phyloP scores from a whole-genome alignment of 2,888 invertebrate genomes.

The Mactromeris polynyma region DNA sequence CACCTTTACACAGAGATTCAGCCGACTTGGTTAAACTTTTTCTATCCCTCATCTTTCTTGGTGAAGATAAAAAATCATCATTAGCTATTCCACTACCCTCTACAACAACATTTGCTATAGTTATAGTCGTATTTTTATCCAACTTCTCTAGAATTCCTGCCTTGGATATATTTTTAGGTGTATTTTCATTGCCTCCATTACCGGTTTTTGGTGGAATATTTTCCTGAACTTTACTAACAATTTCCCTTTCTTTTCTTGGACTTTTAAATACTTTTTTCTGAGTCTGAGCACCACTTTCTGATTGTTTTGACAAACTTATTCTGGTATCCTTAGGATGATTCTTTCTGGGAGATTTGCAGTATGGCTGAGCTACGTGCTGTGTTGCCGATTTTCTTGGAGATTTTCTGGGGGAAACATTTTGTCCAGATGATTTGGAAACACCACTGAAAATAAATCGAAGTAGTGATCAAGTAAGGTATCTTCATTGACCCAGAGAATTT shows the following conservation, averaged over 20 bases:
- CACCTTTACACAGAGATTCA: neutral
- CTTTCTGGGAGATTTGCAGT: slow-evolving; percentile 18
- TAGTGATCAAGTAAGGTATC: neutral
- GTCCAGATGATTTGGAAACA: neutral
- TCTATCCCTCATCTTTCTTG: neutral
- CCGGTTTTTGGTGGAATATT: neutral
- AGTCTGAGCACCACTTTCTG: neutral
- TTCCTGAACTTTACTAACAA: neutral
- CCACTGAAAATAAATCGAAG: neutral
- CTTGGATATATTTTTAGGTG: neutral
- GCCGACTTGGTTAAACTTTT: neutral
- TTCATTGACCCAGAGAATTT: neutral
- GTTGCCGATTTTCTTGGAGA: neutral
- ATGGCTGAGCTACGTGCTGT: neutral
- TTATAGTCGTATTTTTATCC: neutral
- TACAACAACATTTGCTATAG: neutral
- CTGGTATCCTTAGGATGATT: neutral
- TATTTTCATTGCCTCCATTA: neutral
- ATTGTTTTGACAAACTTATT: neutral
- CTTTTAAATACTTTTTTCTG: neutral
- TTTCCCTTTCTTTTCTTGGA: neutral
- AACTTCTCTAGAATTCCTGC: neutral
- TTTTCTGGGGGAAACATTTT: neutral
- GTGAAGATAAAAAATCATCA: neutral
- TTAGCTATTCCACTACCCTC: neutral